Percentiles rank a stretch among this genome's conserved stretches.
Conservation (phyloP, 2,888 invertebrate species). For the Yponomeuta evonymella region DNA sequence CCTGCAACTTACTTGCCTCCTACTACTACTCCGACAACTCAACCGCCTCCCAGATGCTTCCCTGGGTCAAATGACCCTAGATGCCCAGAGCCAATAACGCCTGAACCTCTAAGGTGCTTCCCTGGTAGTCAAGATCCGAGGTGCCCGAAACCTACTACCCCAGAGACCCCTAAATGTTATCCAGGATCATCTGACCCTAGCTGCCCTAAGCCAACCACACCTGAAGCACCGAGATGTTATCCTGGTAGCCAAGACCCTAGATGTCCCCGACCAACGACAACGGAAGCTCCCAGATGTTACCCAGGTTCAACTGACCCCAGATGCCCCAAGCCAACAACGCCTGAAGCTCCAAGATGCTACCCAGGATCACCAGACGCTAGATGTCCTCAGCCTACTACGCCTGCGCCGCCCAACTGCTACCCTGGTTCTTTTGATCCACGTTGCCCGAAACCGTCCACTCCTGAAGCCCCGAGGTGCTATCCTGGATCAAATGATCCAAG, state of each 20-base stretch:
- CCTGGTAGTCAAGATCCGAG: constrained; percentile 34
- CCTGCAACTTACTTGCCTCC: constrained; percentile 33
- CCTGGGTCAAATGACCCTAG: constrained; percentile 35
- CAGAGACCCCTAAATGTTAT: constrained; percentile 30
- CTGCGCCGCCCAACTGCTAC: constrained; percentile 29
- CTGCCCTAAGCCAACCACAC: constrained; percentile 30
- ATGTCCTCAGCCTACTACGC: constrained; percentile 30
- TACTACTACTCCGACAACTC: constrained; percentile 23
- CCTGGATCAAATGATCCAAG: constrained; percentile 34
- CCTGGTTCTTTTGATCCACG: constrained; percentile 37
- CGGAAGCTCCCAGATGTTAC: constrained; percentile 28
- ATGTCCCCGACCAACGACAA: constrained; percentile 37
- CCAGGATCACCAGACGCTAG: constrained; percentile 24
- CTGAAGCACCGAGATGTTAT: constrained; percentile 29
- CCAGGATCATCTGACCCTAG: constrained; percentile 30
- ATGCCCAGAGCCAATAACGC: constrained; percentile 42
- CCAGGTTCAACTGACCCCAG: constrained; percentile 25
- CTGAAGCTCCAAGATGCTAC: constrained; percentile 23
- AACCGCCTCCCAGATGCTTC: constrained; percentile 23
- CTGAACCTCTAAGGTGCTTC: constrained; percentile 17
- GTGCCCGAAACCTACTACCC: constrained; percentile 31
- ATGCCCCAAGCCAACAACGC: constrained; percentile 30
- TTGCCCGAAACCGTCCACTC: constrained; percentile 37
- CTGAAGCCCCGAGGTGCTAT: constrained; percentile 28
- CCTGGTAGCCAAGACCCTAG: constrained; percentile 37